A percentile compares a stretch with the other conserved stretches of the same genome.
Evolutionary conservation across 1,140 invertebrate species (phyloP).

Genomic region (Trichonephila clavata): DNA sequence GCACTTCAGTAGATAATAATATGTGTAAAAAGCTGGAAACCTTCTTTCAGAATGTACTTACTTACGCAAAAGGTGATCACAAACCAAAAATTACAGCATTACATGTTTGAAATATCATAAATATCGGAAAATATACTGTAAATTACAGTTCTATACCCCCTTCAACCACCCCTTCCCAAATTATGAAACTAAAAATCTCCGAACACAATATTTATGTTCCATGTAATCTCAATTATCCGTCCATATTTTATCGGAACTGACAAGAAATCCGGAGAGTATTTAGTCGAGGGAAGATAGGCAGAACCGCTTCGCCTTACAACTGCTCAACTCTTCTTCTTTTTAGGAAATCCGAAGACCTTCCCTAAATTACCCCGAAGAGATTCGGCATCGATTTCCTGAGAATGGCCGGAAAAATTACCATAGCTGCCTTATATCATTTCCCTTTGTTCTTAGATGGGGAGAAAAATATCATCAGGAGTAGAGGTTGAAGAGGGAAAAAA

Average conservation of each 20-base stretch:
- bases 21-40: no score
- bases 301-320: constrained; percentile 27
- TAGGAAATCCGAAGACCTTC: constrained; percentile 57
- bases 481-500: background rate
- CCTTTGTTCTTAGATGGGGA: constrained; percentile 70
- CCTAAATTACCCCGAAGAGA: constrained; percentile 60
- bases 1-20: no score
- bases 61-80: background rate
- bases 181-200: background rate
- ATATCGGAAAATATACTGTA: background rate
- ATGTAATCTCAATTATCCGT: constrained; percentile 31
- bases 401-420: constrained; percentile 68
- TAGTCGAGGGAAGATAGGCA: background rate
- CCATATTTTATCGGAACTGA: constrained; percentile 7
- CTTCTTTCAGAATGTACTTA: no score
- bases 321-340: background rate
- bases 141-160: background rate
- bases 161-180: background rate
- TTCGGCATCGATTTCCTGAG: constrained; percentile 46
- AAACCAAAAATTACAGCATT: background rate
- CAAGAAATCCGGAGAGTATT: constrained; percentile 10
- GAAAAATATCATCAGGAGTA: constrained; percentile 66
- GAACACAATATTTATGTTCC: constrained; percentile 13
- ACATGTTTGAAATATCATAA: background rate
- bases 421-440: constrained; percentile 72